These are phyloP conservation scores for Saccopteryx leptura DNA, from an alignment of 2,113 vertebrate genomes.

Conservation along the genomic window DNA sequence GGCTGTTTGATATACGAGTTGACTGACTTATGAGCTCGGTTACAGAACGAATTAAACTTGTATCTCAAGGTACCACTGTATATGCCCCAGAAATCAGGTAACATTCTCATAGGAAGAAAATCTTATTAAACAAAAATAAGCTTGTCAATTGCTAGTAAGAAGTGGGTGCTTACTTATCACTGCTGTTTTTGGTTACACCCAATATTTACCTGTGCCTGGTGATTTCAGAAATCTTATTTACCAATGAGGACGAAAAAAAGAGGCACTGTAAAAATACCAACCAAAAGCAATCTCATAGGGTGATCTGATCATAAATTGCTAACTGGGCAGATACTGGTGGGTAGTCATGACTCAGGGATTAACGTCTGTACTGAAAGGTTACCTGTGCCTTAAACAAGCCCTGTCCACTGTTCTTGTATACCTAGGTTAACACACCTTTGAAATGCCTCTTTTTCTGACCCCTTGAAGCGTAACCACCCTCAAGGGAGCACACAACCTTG, in stretches of 20 bases:
- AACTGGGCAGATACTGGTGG: background rate
- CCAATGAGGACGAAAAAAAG: background rate
- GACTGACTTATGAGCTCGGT: too few species aligned
- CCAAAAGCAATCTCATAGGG: background rate
- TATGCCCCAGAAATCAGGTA: background rate
- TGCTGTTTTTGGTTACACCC: background rate
- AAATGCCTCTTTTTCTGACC: background rate
- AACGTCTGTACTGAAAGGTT: background rate
- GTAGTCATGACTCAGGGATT: background rate
- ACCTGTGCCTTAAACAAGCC: background rate
- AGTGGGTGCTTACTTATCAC: background rate
- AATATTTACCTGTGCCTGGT: background rate
- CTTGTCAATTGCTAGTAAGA: background rate
- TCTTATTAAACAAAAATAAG: conserved; percentile 13
- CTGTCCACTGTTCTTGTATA: background rate
- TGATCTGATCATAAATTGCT: background rate
- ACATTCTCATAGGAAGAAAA: background rate
- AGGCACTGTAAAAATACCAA: background rate
- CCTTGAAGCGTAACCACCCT: background rate
- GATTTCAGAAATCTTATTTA: conserved; percentile 39
- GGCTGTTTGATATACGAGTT: too few species aligned
- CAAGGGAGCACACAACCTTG: background rate
- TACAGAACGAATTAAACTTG: too few species aligned
- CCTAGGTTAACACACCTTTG: background rate
- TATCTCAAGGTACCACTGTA: too few species aligned